Conservation (phyloP, 2,113 vertebrate genomes). For the Malurus melanocephalus region DNA sequence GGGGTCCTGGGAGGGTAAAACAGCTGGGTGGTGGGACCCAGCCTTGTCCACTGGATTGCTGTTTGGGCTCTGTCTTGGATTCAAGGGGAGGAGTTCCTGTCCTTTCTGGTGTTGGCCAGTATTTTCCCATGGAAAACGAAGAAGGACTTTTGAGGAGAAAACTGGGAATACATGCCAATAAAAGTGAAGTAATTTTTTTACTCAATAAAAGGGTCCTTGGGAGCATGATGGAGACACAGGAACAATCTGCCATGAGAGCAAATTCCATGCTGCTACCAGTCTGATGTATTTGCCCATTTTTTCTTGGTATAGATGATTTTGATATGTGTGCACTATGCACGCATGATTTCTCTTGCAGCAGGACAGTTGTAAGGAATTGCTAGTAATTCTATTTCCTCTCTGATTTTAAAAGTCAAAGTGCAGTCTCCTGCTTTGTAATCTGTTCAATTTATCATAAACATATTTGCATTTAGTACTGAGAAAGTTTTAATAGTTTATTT, state of each 20-base stretch:
- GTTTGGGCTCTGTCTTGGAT: not conserved
- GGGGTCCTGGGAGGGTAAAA: not conserved
- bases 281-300: not conserved
- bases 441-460: accelerated
- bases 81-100: not conserved
- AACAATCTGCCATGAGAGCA: not conserved
- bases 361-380: not conserved
- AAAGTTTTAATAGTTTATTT: not conserved
- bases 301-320: not conserved
- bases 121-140: not conserved
- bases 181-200: not conserved
- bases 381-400: not conserved
- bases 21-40: not conserved
- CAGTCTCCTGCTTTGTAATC: not conserved
- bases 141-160: not conserved
- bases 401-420: not conserved
- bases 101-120: not conserved
- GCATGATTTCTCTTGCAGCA: not conserved
- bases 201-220: not conserved
- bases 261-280: not conserved
- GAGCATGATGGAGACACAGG: not conserved
- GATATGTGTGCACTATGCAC: not conserved
- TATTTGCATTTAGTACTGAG: not conserved
- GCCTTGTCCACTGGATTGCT: not conserved
- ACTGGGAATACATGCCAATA: not conserved